Base-by-base conservation (phyloP, 2,113 vertebrate genomes). In the Tychaedon coryphoeus region DNA sequence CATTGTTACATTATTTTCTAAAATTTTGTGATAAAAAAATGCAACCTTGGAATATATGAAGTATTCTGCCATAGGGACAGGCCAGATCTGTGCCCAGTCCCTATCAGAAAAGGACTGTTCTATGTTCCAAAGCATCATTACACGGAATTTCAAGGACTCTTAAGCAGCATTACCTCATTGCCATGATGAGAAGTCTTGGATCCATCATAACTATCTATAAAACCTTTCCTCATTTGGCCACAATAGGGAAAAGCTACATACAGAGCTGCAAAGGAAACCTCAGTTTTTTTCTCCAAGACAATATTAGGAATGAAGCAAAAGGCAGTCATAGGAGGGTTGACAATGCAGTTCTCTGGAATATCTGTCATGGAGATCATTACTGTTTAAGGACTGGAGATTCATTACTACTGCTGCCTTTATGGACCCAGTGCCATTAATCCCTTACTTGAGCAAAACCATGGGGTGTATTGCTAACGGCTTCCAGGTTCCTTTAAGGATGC, bases 391-490 rank as follows among this genome's bases (percentile, higher is more conserved):
- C 40, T 91, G 89, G 61, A 70, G 94, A 96, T 95, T 96, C 90
- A 88, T 96, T 94, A 88, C 81, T 14, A 2, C 51, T 77, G 17
- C 87, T 97, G 91, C 79, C 77, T 82, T 51, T 88, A 92, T 23
- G 60, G 81, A 93, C 65, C 65, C 82, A 73, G 81, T 73, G 26
- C 74, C 94, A 93, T 96, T 87, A 95, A 97, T 95, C 89, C 81
- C 67, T 74, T 73, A 71, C 87, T 96, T 93, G 94, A 96, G 80
- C 78, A 96, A 94, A 95, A 83, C 94, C 40, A 83, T 53, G 29
- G 96, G 96, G 77, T 94, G 74, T 83, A 60, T 19, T 89, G 73
- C 70, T 97, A 97, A 98, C 96, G 96, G 84, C 48, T 97, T 96
- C 90, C 92, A 96, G 86, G 94, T 95, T 97, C 94, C 84, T 96